These are phyloP conservation scores for Acomys russatus DNA, from an alignment of 2,797 vertebrate species.

Conservation along the genomic window DNA sequence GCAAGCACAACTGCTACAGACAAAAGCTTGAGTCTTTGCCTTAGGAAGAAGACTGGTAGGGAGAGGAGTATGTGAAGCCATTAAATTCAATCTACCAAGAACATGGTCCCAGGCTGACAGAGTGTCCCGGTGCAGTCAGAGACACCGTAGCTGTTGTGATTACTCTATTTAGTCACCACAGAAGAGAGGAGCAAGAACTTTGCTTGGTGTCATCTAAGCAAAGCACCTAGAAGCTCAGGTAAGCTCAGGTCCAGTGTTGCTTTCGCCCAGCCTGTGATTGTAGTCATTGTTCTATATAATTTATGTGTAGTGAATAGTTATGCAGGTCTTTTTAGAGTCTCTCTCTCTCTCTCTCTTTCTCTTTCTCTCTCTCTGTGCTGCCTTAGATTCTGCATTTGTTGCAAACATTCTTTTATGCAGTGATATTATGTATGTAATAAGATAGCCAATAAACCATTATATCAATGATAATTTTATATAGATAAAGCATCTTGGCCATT, in stretches of 20 bases:
- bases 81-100: background rate
- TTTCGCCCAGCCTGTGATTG: background rate
- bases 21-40: background rate
- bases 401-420: background rate
- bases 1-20: background rate
- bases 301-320: background rate
- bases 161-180: background rate
- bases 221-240: background rate
- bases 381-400: background rate
- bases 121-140: background rate
- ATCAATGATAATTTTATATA: background rate
- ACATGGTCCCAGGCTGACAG: background rate
- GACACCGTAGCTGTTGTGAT: accelerated
- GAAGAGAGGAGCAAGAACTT: background rate
- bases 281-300: background rate
- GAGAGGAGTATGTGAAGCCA: accelerated
- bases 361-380: no score
- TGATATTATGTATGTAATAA: background rate
- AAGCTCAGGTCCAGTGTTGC: background rate
- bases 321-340: background rate
- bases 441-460: background rate
- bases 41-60: background rate
- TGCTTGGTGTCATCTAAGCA: background rate
- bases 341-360: no score
- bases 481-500: background rate